These are phyloP conservation scores for Peromyscus melanophrys DNA, from an alignment of 2,797 vertebrate species.

Conservation along the genomic window DNA sequence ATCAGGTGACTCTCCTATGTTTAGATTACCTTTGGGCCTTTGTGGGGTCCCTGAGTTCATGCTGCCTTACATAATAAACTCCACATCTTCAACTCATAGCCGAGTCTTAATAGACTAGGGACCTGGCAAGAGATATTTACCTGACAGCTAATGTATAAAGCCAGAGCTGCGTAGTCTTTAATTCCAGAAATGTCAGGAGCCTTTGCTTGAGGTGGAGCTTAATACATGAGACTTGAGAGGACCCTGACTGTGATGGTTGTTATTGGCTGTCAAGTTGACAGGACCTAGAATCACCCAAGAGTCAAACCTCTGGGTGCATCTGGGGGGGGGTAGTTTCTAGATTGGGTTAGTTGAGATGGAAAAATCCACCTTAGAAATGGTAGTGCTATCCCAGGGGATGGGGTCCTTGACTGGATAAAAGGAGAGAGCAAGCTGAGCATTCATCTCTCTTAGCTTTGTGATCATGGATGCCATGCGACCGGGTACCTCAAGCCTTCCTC, in stretches of 20 bases:
- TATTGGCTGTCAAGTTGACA: neutral
- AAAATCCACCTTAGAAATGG: neutral
- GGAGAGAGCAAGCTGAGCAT: neutral
- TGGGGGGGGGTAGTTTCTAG: neutral
- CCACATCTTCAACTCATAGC: neutral
- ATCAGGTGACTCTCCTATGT: neutral
- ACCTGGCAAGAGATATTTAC: constrained; percentile 7
- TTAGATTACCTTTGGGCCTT: neutral
- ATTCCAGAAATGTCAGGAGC: neutral
- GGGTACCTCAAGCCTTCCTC: neutral
- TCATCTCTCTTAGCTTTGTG: neutral
- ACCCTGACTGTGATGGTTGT: neutral
- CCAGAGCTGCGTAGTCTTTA: neutral
- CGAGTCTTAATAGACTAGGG: neutral
- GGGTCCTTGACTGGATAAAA: neutral
- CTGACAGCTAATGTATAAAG: neutral
- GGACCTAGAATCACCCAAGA: neutral
- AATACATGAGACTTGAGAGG: neutral
- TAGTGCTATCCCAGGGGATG: rapidly evolving
- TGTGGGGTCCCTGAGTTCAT: neutral
- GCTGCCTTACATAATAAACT: neutral
- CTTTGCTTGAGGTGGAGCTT: neutral
- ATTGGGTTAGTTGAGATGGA: neutral
- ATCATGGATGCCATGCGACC: neutral
- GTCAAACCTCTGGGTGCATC: neutral